A percentile compares a stretch with the other conserved stretches of the same genome.
Evolutionary conservation across 2,113 vertebrate species (phyloP).

Genomic region (Saccopteryx bilineata): DNA sequence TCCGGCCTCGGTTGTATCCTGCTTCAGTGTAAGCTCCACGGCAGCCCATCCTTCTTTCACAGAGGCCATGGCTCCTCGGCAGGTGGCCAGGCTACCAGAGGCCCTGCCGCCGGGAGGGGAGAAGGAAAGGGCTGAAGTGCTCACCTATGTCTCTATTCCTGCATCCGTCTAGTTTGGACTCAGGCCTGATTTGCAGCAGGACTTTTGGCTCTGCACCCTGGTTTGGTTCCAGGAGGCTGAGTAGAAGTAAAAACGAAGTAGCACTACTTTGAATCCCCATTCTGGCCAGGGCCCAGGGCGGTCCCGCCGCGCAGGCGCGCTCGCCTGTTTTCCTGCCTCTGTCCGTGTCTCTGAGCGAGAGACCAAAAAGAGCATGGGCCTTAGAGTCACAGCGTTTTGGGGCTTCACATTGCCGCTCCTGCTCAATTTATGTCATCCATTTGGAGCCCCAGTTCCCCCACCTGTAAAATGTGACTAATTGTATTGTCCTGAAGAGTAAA

Average conservation of each 20-base stretch:
- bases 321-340: neutral
- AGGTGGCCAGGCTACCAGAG: neutral
- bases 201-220: slow-evolving; percentile 9
- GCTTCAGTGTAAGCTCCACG: neutral
- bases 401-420: neutral
- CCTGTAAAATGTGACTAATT: neutral
- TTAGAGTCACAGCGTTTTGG: neutral
- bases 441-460: neutral
- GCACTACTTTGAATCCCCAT: neutral
- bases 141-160: neutral
- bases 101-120: too few relatives aligned
- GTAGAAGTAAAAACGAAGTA: slow-evolving; percentile 12
- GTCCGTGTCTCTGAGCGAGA: neutral
- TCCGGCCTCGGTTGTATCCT: neutral
- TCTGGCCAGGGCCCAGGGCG: neutral
- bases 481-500: neutral
- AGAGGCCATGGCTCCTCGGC: neutral
- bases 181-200: neutral
- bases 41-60: neutral
- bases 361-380: neutral
- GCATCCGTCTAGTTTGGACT: neutral
- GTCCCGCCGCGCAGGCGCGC: fast-evolving
- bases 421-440: neutral
- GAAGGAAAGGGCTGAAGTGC: neutral
- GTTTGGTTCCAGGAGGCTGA: neutral